A percentile compares a stretch with the other conserved stretches of the same genome.
These are phyloP conservation scores for Neoarius graeffei DNA, from an alignment of 2,113 vertebrate species.

Conservation along the genomic window DNA sequence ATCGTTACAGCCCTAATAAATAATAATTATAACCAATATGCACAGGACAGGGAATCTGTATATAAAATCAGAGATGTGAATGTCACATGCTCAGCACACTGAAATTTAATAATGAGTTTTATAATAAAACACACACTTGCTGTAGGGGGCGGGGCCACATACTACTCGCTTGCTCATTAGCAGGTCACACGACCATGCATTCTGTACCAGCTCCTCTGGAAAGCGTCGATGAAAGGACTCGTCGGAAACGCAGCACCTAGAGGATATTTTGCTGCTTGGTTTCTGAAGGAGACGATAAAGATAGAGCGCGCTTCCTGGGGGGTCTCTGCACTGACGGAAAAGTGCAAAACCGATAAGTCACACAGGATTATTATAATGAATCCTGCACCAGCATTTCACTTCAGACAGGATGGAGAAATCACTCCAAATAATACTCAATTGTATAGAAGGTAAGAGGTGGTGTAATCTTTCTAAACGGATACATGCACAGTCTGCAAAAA, in stretches of 20 bases:
- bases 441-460: background rate
- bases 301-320: background rate
- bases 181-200: background rate
- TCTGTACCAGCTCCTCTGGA: background rate
- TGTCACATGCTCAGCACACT: background rate
- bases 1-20: too few species aligned
- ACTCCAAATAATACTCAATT: background rate
- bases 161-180: background rate
- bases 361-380: too few species aligned
- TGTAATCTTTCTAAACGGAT: background rate
- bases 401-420: background rate
- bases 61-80: background rate
- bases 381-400: background rate
- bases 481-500: background rate
- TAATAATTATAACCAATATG: background rate
- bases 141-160: background rate
- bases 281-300: background rate
- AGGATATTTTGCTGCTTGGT: background rate
- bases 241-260: too few species aligned
- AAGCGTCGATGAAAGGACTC: background rate
- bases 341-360: background rate
- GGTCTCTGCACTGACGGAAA: background rate
- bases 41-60: background rate
- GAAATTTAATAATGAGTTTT: background rate
- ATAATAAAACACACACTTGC: background rate